Evolutionary conservation across 1,140 invertebrate genomes (phyloP), one percentile per base, ranked within the genome.

Genomic region (Cepaea nemoralis): DNA sequence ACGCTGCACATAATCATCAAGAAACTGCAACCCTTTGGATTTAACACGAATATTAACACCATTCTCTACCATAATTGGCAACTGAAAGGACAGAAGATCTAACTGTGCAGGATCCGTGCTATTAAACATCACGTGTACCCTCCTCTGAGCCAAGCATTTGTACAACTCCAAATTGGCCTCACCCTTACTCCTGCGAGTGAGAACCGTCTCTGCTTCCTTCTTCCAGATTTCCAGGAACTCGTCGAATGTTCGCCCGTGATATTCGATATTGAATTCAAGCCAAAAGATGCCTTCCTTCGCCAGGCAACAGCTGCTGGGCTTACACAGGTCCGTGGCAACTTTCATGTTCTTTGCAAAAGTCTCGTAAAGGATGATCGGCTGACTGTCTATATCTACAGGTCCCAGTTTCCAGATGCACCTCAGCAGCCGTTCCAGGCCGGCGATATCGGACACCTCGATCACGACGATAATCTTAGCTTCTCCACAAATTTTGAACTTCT

Each of bases 391-490:
- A 67, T 81, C 71, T 12, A 88, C 80, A 35, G 78, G 78, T 27
- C 86, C 87, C 19, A 87, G 71, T n/a, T 86, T 79, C 59, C 82
- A 85, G 3, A 88, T 67, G 0, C 85, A 82, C 24, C 83, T 78
- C 24, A 88, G 63, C 2, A 76, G 85, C 0, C 87, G 80, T 69
- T 88, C 87, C 16, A 88, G 80, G 16, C 85, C 87, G 71, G 86
- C 69, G 37, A 87, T 82, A 59, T 88, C 85, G 39, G 71, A 82
- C 27, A 85, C 85, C 63, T 87, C 83, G 76, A 86, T 82, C 22
- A 88, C 85, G 85, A 82, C 37, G 81, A 83, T 55, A 73, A 77
- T 6, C 27, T 63, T 27, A 16, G 59, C 59, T 31, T 63, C 59
- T 8, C 59, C n/a, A 31, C 10, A 6, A 10, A 63, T 27, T 63